phyloP scores from a whole-genome alignment of 2,888 invertebrate species.

The Scaptomyza tumidula region DNA sequence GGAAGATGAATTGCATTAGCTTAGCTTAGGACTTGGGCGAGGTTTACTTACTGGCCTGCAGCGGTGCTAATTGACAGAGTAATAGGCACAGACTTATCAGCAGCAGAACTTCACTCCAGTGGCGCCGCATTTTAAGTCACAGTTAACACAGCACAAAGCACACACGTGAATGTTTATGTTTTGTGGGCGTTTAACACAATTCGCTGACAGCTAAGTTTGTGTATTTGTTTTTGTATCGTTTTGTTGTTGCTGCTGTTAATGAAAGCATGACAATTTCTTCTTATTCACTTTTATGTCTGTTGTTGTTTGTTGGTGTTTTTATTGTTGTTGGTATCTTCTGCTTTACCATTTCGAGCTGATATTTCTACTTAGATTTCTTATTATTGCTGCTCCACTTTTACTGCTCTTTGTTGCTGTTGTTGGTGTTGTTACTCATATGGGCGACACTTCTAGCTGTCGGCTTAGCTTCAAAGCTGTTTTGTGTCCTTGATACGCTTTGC shows the following conservation, averaged over 20 bases:
- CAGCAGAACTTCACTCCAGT: slow-evolving; percentile 29
- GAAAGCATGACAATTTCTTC: slow-evolving; percentile 76
- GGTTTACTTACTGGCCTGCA: slow-evolving; percentile 63
- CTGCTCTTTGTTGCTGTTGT: slow-evolving; percentile 36
- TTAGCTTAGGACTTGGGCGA: background rate
- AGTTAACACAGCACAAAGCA: background rate
- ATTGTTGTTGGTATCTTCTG: slow-evolving; percentile 46
- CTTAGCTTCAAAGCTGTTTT: slow-evolving; percentile 30
- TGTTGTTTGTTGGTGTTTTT: slow-evolving; percentile 13
- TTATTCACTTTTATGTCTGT: slow-evolving; percentile 64
- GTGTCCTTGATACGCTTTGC: slow-evolving; percentile 61
- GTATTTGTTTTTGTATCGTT: slow-evolving; percentile 22
- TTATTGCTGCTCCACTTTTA: slow-evolving; percentile 77
- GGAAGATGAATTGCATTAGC: background rate
- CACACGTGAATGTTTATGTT: slow-evolving; percentile 25
- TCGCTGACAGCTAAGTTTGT: slow-evolving; percentile 40
- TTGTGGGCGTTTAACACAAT: slow-evolving; percentile 50
- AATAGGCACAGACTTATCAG: slow-evolving; percentile 48
- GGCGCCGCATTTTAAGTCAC: slow-evolving; percentile 50
- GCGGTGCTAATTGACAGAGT: slow-evolving; percentile 42
- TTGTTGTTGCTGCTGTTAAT: slow-evolving; percentile 50
- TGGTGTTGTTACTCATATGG: slow-evolving; percentile 12
- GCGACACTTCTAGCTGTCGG: slow-evolving; percentile 20
- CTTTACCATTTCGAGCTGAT: slow-evolving; percentile 55
- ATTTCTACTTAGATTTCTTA: slow-evolving; percentile 67